Evolutionary conservation across 1,140 invertebrate genomes (phyloP).

Genomic region (Ooceraea biroi): DNA sequence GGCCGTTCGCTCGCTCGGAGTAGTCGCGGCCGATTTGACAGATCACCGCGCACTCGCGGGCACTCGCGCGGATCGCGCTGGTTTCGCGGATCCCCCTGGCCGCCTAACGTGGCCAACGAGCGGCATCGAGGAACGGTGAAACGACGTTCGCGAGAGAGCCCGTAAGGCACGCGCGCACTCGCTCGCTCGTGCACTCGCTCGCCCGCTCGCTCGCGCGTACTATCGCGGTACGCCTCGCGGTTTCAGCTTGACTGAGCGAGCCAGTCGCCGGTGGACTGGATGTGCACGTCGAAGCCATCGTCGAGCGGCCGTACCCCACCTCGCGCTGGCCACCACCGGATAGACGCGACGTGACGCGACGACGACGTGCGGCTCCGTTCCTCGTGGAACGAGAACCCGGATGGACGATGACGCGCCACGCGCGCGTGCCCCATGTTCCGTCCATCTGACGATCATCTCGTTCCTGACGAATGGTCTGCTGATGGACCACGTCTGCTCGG

Average conservation of each 20-base stretch:
- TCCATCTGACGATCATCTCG: not conserved
- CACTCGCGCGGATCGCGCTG: not conserved
- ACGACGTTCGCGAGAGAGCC: slow-evolving; percentile 12
- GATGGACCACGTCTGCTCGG: not conserved
- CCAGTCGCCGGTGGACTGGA: slow-evolving; percentile 53
- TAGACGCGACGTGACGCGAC: slow-evolving; percentile 57
- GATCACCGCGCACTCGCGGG: not conserved
- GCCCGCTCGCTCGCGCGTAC: not conserved
- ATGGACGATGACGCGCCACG: not conserved
- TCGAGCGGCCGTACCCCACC: slow-evolving; percentile 53
- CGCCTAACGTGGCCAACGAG: slow-evolving; percentile 6
- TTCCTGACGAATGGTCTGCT: not conserved
- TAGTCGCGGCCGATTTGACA: slow-evolving; percentile 10
- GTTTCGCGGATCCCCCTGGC: not conserved
- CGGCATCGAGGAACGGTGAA: slow-evolving; percentile 45
- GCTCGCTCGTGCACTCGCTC: no score
- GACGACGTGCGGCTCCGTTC: slow-evolving; percentile 11
- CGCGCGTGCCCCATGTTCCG: not conserved
- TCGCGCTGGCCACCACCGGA: slow-evolving; percentile 43
- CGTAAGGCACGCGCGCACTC: slow-evolving; percentile 35
- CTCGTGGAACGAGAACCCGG: not conserved
- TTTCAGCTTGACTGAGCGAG: slow-evolving; percentile 73
- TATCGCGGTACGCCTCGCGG: slow-evolving; percentile 65
- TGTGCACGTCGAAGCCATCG: slow-evolving; percentile 65
- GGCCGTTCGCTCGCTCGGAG: not conserved